Evolutionary conservation across 2,888 invertebrate species (phyloP), one percentile per base, ranked within the genome.

Genomic region (Escarpia spicata): DNA sequence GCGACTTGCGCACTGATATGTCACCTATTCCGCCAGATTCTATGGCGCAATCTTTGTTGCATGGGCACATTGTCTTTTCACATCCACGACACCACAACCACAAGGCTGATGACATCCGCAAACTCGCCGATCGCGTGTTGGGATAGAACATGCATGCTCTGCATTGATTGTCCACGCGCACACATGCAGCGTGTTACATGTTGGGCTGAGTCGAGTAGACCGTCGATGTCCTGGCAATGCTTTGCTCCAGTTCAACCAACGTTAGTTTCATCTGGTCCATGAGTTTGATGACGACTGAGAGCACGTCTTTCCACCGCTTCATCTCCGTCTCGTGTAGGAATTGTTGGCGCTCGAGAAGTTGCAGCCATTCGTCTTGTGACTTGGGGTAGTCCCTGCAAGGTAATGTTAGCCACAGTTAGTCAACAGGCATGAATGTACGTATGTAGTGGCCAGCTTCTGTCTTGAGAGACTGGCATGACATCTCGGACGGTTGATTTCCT

Each of bases 331-430:
- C 97, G 97, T 98, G 98, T 91, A 98, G 97, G 93, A 97, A 97
- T 96, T 98, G 98, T 97, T 98, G 98, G 94, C 98, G 97, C 95
- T 98, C 98, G 95, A 98, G 96, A 94, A 98, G 96, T 94, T 97
- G 97, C 93, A 98, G 97, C 98, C 98, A 98, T 96, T 98, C 98
- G 95, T 98, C 98, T 96, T 98, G 97, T 95, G 97, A 97, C 95
- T 97, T 97, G 52, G 98, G 98, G 93, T 98, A 97, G 96, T 97
- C 97, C 95, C 98, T 98, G 94, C 37, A 92, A 90, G 10, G 6
- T 10, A 92, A 75, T n/a, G 52, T 4, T 31, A 75, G 12, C 15
- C 10, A 43, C 60, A 75, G n/a, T 75, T 52, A n/a, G 58, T n/a
- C 45, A 91, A 52, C 44, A 43, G n/a, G n/a, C n/a, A n/a, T n/a